Evolutionary conservation across 2,888 invertebrate species (phyloP), one percentile per base, ranked within the genome.

Genomic region (Uropetala carovei): DNA sequence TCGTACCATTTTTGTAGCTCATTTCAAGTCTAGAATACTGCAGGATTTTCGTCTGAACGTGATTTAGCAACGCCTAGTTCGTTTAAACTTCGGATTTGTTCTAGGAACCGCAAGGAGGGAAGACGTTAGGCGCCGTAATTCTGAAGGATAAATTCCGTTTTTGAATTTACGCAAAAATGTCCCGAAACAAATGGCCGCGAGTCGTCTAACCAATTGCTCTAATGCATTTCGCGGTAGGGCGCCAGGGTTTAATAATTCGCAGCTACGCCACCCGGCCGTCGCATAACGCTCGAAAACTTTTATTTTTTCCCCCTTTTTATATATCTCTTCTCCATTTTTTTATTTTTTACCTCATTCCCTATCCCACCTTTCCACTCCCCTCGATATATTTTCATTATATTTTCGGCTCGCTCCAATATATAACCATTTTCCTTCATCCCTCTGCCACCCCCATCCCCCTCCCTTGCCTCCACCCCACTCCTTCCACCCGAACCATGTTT

Each of bases 371-470:
- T 89, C 89, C 89, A 89, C 89, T 43, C 43, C 89, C 89, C 86
- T 89, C 86, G 86, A 68, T 89, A 89, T 89, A 89, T 89, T 89
- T 89, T 89, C 89, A 89, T 89, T 89, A 89, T 89, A 89, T 89
- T 89, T 43, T 89, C 89, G 86, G 59, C 86, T 30, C 86, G 89
- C 89, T 89, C 89, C 89, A 89, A 89, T 89, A 89, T 89, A 89
- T 89, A 89, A 64, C 89, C 89, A 89, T 89, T 89, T 89, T 89
- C 89, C 64, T 89, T 89, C 64, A 56, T 18, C 64, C 89, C 59
- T 16, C 60, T 60, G 2, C 57, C n/a, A 14, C 64, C 89, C 27
- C 14, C 43, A 43, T 30, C 30, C 27, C 60, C 11, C 64, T 60
- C 3, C 30, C 89, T 43, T 11, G 27, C 56, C 89, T 30, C 30